These are phyloP conservation scores for Hirundichthys speculiger DNA, from an alignment of 2,113 vertebrate species.

Conservation along the genomic window DNA sequence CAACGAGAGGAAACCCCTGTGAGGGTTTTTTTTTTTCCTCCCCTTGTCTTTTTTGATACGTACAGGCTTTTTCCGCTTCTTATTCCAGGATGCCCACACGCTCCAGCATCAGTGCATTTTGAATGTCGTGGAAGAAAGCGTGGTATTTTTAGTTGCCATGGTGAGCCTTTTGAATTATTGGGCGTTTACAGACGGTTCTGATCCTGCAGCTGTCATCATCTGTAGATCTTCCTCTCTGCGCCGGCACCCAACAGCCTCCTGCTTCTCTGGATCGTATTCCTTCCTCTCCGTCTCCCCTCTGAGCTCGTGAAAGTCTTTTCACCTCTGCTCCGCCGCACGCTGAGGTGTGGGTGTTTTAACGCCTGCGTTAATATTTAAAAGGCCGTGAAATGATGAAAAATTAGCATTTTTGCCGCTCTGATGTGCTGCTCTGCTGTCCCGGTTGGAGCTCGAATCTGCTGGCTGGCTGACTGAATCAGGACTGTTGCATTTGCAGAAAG, in stretches of 20 bases:
- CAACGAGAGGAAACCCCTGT: too few relatives aligned
- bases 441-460: background rate
- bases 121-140: background rate
- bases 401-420: background rate
- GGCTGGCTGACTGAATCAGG: too few relatives aligned
- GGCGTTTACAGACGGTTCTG: constrained; percentile 26
- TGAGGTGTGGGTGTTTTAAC: background rate
- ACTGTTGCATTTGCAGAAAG: too few relatives aligned
- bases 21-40: too few relatives aligned
- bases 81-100: too few relatives aligned
- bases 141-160: background rate
- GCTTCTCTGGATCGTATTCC: background rate
- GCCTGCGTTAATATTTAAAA: background rate
- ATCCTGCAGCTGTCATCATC: constrained; percentile 36
- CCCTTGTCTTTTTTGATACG: too few relatives aligned
- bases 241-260: constrained; percentile 4
- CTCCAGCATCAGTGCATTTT: too few relatives aligned
- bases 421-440: background rate
- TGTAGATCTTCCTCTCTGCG: constrained; percentile 13
- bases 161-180: background rate
- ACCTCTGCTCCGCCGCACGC: background rate
- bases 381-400: background rate
- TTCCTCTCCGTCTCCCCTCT: background rate
- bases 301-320: background rate
- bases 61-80: too few relatives aligned